phyloP scores from a whole-genome alignment of 2,888 invertebrate species.

The Globia sparganii region DNA sequence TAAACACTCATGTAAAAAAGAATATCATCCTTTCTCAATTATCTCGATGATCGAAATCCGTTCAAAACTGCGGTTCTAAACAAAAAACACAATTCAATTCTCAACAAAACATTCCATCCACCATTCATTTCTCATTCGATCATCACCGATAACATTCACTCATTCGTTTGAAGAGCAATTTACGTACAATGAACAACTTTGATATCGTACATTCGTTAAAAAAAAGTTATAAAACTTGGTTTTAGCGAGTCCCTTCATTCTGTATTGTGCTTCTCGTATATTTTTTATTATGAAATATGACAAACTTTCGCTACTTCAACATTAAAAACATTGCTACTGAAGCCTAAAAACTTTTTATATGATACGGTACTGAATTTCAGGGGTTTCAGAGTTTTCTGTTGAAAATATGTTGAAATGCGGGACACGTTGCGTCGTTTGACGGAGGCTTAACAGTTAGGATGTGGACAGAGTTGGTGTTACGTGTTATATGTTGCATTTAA shows the following conservation, averaged over 20 bases:
- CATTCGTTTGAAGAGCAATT: conserved; percentile 42
- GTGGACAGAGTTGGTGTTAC: neutral
- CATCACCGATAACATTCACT: conserved; percentile 31
- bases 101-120: conserved; percentile 29
- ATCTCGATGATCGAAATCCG: conserved; percentile 23
- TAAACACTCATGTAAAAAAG: neutral
- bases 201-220: neutral
- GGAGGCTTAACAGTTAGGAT: neutral
- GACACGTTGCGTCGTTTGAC: conserved; percentile 23
- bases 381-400: conserved; percentile 26
- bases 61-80: conserved; percentile 7
- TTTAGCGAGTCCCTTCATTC: neutral
- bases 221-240: conserved; percentile 10
- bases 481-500: neutral
- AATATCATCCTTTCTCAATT: neutral
- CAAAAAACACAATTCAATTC: conserved; percentile 22
- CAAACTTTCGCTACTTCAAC: conserved; percentile 48
- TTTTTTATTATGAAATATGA: conserved; percentile 22
- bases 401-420: conserved; percentile 37
- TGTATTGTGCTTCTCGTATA: conserved; percentile 7
- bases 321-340: conserved; percentile 52
- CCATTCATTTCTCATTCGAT: conserved; percentile 44
- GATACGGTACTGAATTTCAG: conserved; percentile 45
- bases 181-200: conserved; percentile 12
- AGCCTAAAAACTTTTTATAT: conserved; percentile 46